These are phyloP conservation scores for Parauchenoglanis ngamensis DNA, from an alignment of 2,797 vertebrate genomes.

Conservation along the genomic window DNA sequence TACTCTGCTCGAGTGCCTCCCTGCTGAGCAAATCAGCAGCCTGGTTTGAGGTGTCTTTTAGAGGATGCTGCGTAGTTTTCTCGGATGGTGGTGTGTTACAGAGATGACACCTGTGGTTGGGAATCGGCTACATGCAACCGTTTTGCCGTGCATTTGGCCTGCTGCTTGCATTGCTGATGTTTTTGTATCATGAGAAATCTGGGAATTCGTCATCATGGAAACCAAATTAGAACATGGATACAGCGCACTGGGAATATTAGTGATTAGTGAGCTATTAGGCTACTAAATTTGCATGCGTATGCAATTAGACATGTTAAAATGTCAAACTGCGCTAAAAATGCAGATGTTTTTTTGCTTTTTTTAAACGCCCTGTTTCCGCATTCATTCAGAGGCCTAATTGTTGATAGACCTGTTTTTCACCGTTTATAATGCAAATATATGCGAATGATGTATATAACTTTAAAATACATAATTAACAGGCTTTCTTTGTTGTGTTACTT, in stretches of 20 bases:
- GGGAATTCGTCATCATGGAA: not conserved
- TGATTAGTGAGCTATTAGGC: not conserved
- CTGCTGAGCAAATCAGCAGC: constrained; percentile 38
- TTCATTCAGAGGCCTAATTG: not conserved
- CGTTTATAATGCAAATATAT: constrained; percentile 6
- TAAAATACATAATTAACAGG: not conserved
- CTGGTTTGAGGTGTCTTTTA: constrained; percentile 22
- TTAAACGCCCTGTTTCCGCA: not conserved
- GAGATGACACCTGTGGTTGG: not conserved
- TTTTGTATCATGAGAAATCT: not conserved
- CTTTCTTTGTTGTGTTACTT: not conserved
- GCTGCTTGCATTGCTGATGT: not conserved
- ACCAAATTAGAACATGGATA: not conserved
- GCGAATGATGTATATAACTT: not conserved
- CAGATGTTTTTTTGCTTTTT: not conserved
- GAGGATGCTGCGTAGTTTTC: constrained; percentile 19
- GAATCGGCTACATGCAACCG: too few species aligned
- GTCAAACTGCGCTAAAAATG: not conserved
- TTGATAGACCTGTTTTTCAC: not conserved
- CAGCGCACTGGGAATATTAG: not conserved
- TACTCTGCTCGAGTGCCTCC: constrained; percentile 11
- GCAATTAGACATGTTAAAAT: not conserved
- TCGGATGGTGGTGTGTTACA: not conserved
- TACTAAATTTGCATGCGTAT: not conserved
- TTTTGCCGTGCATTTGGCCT: not conserved